These are phyloP conservation scores for Artibeus lituratus DNA, from an alignment of 2,797 vertebrate species.

Conservation along the genomic window DNA sequence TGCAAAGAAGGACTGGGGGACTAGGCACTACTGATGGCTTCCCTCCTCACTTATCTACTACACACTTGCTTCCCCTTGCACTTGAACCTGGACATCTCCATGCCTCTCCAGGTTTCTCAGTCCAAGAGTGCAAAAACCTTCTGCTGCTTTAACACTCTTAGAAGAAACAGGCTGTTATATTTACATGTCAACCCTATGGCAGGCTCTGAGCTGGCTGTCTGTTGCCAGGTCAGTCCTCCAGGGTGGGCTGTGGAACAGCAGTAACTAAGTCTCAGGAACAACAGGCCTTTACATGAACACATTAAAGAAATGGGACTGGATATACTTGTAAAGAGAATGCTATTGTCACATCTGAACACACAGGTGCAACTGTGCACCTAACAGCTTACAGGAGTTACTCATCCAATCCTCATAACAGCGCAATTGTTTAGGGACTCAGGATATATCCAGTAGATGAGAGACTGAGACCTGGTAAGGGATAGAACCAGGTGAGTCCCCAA, in stretches of 20 bases:
- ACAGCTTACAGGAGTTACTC: neutral
- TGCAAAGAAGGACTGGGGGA: neutral
- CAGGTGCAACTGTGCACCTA: neutral
- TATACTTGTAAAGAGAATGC: neutral
- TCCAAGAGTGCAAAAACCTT: neutral
- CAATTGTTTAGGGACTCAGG: neutral
- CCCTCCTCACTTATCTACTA: neutral
- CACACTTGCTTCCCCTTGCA: neutral
- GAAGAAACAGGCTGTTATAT: neutral
- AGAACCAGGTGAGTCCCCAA: neutral
- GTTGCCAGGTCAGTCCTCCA: neutral
- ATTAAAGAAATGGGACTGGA: neutral
- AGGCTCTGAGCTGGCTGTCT: neutral
- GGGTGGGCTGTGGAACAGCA: too few relatives aligned
- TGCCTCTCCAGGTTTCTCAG: neutral
- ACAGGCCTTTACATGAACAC: neutral
- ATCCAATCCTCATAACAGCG: neutral
- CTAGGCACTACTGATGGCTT: neutral
- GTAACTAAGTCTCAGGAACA: neutral
- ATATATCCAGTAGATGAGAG: neutral
- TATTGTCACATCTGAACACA: neutral
- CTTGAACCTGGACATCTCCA: neutral
- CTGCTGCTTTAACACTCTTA: conserved; percentile 27
- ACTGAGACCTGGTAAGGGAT: neutral
- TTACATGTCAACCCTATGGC: neutral